Evolutionary conservation across 1,140 invertebrate species (phyloP), one percentile per base, ranked within the genome.

Genomic region (Drosophila willistoni): DNA sequence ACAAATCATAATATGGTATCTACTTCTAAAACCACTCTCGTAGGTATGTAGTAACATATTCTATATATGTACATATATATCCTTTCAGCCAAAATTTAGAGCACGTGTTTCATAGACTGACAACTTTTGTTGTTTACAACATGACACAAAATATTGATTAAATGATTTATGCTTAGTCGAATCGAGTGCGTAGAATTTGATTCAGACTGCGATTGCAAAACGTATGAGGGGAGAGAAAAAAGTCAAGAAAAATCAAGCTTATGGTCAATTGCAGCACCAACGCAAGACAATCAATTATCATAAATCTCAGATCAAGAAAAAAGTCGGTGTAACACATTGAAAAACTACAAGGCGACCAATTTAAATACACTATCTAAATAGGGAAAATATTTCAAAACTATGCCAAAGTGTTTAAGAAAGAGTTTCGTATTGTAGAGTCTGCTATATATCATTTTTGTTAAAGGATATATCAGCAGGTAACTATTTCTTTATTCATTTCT

Each of bases 141-240:
- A 87, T 82, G 81, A 84, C 84, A 84, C 84, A 87, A 78, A 87
- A 89, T 87, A 87, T 87, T 90, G 85, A 87, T 87, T 89, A 75
- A 87, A 89, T 87, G 84, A 89, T 89, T 84, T 87, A 89, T 89
- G 69, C 39, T 29, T 19, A 14, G 55, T 65, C 41, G 59, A 64
- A 63, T 55, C 69, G 34, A 51, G 55, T 87, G 84, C 84, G 83
- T 80, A 87, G 83, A 73, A 73, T 51, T 77, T 77, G 82, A 79
- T 79, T 57, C 56, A 41, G 61, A 73, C 61, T 65, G 64, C 68
- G 68, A 57, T 57, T 57, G 55, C 19, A 41, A 60, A 71, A 56
- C 66, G 63, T 1, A 29, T 1, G 6, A 7, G 6, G 29, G 29
- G 6, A 63, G 56, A 42, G 9, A 14, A 42, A 63, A 62, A 57